Evolutionary conservation across 2,888 invertebrate genomes (phyloP).

Genomic region (Eledona agricola): DNA sequence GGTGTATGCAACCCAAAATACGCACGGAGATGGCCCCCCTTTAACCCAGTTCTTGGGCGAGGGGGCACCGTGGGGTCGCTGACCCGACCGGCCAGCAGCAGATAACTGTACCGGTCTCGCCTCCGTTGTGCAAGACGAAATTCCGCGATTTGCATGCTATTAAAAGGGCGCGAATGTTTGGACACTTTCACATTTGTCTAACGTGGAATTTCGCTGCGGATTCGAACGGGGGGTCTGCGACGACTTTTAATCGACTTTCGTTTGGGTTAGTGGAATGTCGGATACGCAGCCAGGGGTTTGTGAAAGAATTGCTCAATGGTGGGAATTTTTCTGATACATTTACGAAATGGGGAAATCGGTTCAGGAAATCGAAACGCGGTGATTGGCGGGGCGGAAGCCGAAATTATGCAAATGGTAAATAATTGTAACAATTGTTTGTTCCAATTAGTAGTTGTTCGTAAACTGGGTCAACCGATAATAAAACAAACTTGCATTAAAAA

Average conservation of each 20-base stretch:
- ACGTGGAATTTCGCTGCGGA: conserved; percentile 9
- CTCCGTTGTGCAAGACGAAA: conserved; percentile 31
- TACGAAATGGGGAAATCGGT: too few relatives aligned
- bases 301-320: too few relatives aligned
- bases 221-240: neutral
- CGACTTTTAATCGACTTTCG: conserved; percentile 1
- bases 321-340: too few relatives aligned
- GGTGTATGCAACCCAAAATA: conserved; percentile 34
- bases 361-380: too few relatives aligned
- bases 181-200: conserved; percentile 12
- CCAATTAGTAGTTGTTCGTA: too few relatives aligned
- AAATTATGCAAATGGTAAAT: too few relatives aligned
- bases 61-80: conserved; percentile 25
- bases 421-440: too few relatives aligned
- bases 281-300: too few relatives aligned
- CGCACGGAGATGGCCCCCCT: too few relatives aligned
- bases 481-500: too few relatives aligned
- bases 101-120: conserved; percentile 35
- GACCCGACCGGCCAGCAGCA: conserved; percentile 28
- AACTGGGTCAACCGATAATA: too few relatives aligned
- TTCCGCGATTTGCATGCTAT: conserved; percentile 28
- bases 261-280: conserved; percentile 1
- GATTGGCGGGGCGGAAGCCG: too few relatives aligned
- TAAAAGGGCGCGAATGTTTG: conserved; percentile 22
- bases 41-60: conserved; percentile 15